Conservation (phyloP, 2,797 vertebrate genomes). For the Hydrolagus colliei region DNA sequence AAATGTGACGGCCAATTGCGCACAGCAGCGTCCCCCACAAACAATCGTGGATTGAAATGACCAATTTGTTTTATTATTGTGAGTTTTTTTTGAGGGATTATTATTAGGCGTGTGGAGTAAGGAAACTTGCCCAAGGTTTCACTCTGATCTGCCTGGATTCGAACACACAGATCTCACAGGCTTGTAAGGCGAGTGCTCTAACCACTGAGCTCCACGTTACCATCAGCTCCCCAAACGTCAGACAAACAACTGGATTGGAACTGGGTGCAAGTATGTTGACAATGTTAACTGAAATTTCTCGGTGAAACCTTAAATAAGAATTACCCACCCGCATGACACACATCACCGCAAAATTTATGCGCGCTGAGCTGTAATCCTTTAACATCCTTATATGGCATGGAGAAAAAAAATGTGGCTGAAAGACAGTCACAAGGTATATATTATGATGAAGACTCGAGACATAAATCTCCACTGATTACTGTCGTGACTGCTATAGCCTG, state of each 20-base stretch:
- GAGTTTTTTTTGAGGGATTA: too few relatives aligned
- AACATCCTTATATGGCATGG: not conserved
- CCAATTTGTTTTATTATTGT: too few relatives aligned
- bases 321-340: conserved; percentile 13
- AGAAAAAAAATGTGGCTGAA: not conserved
- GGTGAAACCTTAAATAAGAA: conserved; percentile 22
- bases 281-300: conserved; percentile 15
- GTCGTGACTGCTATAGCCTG: not conserved
- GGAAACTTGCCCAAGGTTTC: too few relatives aligned
- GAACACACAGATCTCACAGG: too few relatives aligned
- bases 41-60: too few relatives aligned
- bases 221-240: not conserved
- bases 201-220: too few relatives aligned
- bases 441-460: not conserved
- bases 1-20: too few relatives aligned
- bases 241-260: conserved; percentile 17
- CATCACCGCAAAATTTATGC: not conserved
- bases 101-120: too few relatives aligned
- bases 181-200: too few relatives aligned
- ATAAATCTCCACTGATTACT: conserved; percentile 1
- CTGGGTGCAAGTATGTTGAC: conserved; percentile 21
- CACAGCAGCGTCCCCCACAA: too few relatives aligned
- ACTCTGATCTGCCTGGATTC: too few relatives aligned
- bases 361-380: not conserved
- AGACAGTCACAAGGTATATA: not conserved